Evolutionary conservation across 2,888 invertebrate species (phyloP), one percentile per base, ranked within the genome.

Genomic region (Geotrupes spiniger): DNA sequence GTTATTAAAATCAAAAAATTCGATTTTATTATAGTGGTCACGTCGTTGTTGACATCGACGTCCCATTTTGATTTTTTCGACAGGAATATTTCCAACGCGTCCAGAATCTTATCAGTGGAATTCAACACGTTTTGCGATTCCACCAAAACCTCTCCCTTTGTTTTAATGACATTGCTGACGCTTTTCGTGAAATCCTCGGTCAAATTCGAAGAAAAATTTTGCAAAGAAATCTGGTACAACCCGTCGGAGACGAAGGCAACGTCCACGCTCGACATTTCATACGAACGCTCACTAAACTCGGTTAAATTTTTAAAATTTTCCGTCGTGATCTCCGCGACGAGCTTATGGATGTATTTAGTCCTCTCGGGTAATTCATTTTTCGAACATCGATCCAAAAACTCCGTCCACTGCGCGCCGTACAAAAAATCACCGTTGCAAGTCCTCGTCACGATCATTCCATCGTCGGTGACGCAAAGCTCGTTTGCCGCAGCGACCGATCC

Each of bases 351-450:
- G n/a, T 48, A 47, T 42, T 54, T 51, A 1, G 63, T 62, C 3
- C 49, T 46, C n/a, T 47, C 41, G n/a, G 59, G 52, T 33, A 56
- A 9, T 12, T 49, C 12, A n/a, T 42, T 25, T 15, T 52, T 43
- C 5, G 53, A 43, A 47, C 69, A 70, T 3, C 44, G 40, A 37
- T 52, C 45, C 12, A 72, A 70, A 1, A 76, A 61, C 2, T 66
- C 46, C 25, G 74, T 74, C 84, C 85, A 85, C 37, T 60, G 56
- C 15, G 78, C 79, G 8, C 84, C 85, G 4, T 71, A 58, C 2
- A 79, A 60, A 62, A 82, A 84, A 46, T 79, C 74, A 1, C 85
- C 84, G 5, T 60, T 43, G 59, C 85, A 85, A 42, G 69, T 68
- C 55, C 83, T 72, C 16, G 74, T 77, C 1, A 81, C 75, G 1